Percentiles rank a stretch among this genome's conserved stretches.
These are phyloP conservation scores for Lasioglossum calceatum DNA, from an alignment of 2,888 invertebrate genomes.

Conservation along the genomic window DNA sequence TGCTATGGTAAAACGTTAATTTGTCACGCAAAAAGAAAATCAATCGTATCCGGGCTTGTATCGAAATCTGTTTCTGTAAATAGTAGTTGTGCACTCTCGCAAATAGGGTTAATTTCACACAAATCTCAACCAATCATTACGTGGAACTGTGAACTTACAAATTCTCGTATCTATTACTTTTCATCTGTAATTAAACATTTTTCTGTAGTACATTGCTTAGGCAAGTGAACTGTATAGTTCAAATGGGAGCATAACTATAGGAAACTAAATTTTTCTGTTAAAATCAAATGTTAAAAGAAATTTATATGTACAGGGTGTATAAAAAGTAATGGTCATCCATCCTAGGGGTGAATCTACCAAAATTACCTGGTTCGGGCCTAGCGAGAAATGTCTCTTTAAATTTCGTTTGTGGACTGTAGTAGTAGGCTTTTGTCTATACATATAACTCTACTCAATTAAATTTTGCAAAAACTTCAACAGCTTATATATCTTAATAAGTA, in stretches of 20 bases:
- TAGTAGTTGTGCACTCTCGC: background rate
- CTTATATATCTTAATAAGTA: too few relatives aligned
- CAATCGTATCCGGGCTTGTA: background rate
- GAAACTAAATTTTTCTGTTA: background rate
- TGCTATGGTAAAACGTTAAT: slow-evolving; percentile 12
- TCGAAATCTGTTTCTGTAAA: background rate
- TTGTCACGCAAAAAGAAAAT: background rate
- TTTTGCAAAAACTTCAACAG: too few relatives aligned
- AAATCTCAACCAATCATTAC: slow-evolving; percentile 17
- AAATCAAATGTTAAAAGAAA: background rate
- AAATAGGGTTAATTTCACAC: background rate
- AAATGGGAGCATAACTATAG: background rate
- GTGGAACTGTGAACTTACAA: slow-evolving; percentile 65
- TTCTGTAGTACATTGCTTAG: slow-evolving; percentile 8
- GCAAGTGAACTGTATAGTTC: background rate
- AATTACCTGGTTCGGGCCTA: too few relatives aligned
- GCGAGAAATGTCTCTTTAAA: too few relatives aligned
- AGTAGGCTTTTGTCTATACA: too few relatives aligned
- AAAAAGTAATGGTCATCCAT: too few relatives aligned
- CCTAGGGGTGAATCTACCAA: too few relatives aligned
- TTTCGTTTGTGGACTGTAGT: too few relatives aligned
- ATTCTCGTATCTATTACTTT: slow-evolving; percentile 63
- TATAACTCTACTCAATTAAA: too few relatives aligned
- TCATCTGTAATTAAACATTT: slow-evolving; percentile 76
- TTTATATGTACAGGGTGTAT: background rate